Evolutionary conservation across 2,797 vertebrate genomes (phyloP).

Genomic region (Otolemur crassicaudatus): DNA sequence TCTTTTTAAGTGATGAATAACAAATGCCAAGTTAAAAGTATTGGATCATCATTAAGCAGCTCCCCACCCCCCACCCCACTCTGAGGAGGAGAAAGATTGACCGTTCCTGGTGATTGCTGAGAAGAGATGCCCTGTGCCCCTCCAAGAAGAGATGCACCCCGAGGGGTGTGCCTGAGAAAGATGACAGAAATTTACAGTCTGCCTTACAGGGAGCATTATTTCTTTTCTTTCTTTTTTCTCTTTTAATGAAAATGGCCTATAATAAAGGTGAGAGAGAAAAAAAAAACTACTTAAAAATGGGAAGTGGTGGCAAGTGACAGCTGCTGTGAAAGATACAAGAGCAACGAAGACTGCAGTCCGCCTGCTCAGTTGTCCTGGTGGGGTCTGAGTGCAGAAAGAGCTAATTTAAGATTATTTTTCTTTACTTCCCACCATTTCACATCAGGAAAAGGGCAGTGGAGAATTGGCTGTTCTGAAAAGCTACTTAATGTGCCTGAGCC

Average conservation of each 20-base stretch:
- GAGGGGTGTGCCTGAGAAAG: neutral
- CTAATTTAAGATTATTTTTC: neutral
- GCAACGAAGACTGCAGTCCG: neutral
- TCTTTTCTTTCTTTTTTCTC: neutral
- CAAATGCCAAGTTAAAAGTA: neutral
- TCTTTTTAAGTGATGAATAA: neutral
- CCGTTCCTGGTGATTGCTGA: neutral
- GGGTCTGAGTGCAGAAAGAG: neutral
- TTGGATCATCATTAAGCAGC: neutral
- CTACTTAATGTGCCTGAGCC: neutral
- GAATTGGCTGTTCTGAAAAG: constrained; percentile 10
- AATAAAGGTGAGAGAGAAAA: neutral
- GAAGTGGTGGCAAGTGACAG: neutral
- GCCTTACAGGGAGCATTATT: neutral
- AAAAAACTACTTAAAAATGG: neutral
- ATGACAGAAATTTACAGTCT: neutral
- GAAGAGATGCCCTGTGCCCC: neutral
- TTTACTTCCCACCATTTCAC: neutral
- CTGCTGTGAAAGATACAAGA: neutral
- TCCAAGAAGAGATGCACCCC: neutral
- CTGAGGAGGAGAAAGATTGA: neutral
- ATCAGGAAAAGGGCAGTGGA: neutral
- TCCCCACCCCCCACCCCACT: neutral
- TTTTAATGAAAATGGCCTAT: constrained; percentile 7
- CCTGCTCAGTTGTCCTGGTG: neutral